These are phyloP conservation scores for Cryptoleucopteryx plumbea DNA, from an alignment of 2,113 vertebrate species.

Conservation along the genomic window DNA sequence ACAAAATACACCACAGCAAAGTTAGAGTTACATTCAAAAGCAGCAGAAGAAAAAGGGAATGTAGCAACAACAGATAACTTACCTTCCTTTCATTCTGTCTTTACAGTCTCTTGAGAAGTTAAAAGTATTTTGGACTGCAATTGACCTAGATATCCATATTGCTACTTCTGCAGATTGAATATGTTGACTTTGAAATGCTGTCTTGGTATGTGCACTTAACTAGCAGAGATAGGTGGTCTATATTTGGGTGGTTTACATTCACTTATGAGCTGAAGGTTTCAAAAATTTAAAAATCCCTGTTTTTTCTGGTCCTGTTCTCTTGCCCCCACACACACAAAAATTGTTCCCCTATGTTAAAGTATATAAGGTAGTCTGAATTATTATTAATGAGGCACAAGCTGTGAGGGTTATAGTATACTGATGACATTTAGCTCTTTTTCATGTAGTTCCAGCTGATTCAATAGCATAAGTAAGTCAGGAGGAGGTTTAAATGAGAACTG, in stretches of 20 bases:
- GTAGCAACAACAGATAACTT: not conserved
- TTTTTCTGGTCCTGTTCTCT: not conserved
- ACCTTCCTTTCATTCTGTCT: not conserved
- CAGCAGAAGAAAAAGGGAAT: not conserved
- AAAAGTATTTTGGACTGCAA: not conserved
- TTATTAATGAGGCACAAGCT: not conserved
- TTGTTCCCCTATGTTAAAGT: not conserved
- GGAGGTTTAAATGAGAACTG: not conserved
- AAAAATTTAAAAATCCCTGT: not conserved
- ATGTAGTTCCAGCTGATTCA: not conserved
- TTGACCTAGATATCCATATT: not conserved
- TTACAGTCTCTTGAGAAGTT: not conserved
- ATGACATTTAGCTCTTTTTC: not conserved
- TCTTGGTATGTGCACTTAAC: not conserved
- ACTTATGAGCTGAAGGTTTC: rapidly evolving
- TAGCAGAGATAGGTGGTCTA: not conserved
- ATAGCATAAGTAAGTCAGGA: not conserved
- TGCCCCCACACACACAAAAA: not conserved
- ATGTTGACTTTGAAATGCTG: not conserved
- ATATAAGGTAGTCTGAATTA: not conserved
- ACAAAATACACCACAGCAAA: not conserved
- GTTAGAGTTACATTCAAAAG: not conserved
- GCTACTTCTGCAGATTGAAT: not conserved
- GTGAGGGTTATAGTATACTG: not conserved
- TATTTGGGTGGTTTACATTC: not conserved